phyloP scores from a whole-genome alignment of 2,797 vertebrate species.

The Muscicapa comitata region DNA sequence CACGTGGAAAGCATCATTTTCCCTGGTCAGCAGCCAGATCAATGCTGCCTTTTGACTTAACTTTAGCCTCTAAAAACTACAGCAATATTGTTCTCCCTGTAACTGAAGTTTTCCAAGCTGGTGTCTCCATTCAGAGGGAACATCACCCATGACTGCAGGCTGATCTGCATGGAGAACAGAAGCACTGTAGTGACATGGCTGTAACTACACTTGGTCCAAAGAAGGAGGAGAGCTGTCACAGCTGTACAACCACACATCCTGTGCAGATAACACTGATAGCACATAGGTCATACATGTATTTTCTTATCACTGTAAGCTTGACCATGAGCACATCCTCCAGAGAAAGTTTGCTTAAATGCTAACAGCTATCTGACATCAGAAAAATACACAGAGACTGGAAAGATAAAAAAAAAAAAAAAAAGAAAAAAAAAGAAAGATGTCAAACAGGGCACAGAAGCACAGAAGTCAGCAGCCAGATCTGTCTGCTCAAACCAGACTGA shows the following conservation, averaged over 20 bases:
- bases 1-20: not conserved
- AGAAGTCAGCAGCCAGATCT: not conserved
- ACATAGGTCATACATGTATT: not conserved
- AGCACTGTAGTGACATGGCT: not conserved
- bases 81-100: not conserved
- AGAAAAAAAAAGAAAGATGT: fast-evolving
- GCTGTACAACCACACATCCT: not conserved
- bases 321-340: not conserved
- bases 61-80: not conserved
- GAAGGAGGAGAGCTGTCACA: not conserved
- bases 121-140: not conserved
- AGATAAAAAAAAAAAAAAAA: not conserved
- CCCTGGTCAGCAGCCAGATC: not conserved
- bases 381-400: not conserved
- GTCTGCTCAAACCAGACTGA: not conserved
- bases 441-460: not conserved
- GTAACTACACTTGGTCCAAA: not conserved
- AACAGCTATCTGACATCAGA: not conserved
- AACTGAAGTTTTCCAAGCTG: not conserved
- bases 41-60: fast-evolving
- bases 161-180: not conserved
- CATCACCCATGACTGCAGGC: not conserved
- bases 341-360: not conserved
- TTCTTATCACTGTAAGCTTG: not conserved
- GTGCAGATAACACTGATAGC: not conserved